phyloP scores from a whole-genome alignment of 2,888 invertebrate species.

The Lithophane leautieri region DNA sequence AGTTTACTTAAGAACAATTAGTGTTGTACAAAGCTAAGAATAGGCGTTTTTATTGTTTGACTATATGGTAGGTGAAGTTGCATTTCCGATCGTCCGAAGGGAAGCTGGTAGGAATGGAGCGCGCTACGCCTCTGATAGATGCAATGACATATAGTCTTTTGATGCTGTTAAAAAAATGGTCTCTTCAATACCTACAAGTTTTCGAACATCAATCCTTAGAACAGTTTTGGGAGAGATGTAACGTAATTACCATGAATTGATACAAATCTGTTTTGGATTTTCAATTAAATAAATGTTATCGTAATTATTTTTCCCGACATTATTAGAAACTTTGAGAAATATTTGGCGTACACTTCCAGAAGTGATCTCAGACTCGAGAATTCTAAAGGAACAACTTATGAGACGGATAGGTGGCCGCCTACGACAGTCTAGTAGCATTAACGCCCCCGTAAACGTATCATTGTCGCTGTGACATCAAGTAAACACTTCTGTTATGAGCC shows the following conservation, averaged over 20 bases:
- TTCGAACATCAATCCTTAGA: background rate
- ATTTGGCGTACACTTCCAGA: background rate
- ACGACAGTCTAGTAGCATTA: constrained; percentile 41
- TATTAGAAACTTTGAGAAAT: background rate
- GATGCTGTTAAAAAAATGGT: background rate
- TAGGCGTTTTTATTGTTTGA: background rate
- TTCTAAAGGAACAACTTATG: constrained; percentile 17
- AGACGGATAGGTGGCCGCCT: constrained; percentile 24
- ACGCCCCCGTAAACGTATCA: constrained; percentile 63
- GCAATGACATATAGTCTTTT: background rate
- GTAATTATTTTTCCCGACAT: background rate
- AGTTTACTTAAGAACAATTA: background rate
- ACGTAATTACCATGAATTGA: background rate
- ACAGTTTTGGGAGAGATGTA: background rate
- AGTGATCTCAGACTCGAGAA: background rate
- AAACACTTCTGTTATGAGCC: constrained; percentile 68
- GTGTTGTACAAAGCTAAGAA: background rate
- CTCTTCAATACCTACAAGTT: background rate
- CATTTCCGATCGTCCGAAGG: background rate
- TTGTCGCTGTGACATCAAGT: constrained; percentile 68
- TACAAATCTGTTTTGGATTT: background rate
- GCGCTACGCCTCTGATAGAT: background rate
- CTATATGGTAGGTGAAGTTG: background rate
- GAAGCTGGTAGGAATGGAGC: background rate
- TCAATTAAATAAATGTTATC: background rate